A percentile compares a stretch with the other conserved stretches of the same genome.
Evolutionary conservation across 2,797 vertebrate genomes (phyloP).

Genomic region (Crenuchus spilurus): DNA sequence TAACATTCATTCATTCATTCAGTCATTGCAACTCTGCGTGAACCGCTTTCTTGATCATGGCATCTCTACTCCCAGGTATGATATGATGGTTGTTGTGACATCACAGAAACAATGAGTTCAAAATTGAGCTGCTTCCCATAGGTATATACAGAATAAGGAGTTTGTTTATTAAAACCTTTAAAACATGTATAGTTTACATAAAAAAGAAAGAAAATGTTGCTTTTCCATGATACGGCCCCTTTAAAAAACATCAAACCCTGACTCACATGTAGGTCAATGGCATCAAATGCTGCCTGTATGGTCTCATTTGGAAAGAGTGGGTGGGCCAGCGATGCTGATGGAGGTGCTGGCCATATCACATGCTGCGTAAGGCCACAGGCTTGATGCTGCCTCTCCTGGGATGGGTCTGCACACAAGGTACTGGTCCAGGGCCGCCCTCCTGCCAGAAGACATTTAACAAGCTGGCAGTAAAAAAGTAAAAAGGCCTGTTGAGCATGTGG

Average conservation of each 20-base stretch:
- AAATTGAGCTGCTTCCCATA: too few relatives aligned
- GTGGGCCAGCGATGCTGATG: constrained; percentile 24
- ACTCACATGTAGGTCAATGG: background rate
- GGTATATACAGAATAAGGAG: too few relatives aligned
- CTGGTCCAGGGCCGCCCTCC: constrained; percentile 68
- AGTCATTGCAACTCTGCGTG: too few relatives aligned
- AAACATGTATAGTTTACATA: too few relatives aligned
- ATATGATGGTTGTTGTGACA: too few relatives aligned
- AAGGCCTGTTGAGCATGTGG: constrained; percentile 83
- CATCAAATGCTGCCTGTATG: background rate
- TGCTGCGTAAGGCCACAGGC: constrained; percentile 32
- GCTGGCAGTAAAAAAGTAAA: constrained; percentile 85
- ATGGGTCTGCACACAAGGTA: constrained; percentile 50
- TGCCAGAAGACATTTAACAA: constrained; percentile 85
- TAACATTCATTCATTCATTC: too few relatives aligned
- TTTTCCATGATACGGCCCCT: background rate
- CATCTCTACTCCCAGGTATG: too few relatives aligned
- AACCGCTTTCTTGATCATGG: too few relatives aligned
- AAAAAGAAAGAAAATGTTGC: too few relatives aligned
- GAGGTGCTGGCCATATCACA: constrained; percentile 35
- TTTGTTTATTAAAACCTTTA: too few relatives aligned
- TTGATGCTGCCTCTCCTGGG: constrained; percentile 43
- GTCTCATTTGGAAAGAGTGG: constrained; percentile 13
- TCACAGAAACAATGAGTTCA: background rate
- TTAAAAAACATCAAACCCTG: background rate